Conservation (phyloP, 2,113 vertebrate genomes). For the Carettochelys insculpta region DNA sequence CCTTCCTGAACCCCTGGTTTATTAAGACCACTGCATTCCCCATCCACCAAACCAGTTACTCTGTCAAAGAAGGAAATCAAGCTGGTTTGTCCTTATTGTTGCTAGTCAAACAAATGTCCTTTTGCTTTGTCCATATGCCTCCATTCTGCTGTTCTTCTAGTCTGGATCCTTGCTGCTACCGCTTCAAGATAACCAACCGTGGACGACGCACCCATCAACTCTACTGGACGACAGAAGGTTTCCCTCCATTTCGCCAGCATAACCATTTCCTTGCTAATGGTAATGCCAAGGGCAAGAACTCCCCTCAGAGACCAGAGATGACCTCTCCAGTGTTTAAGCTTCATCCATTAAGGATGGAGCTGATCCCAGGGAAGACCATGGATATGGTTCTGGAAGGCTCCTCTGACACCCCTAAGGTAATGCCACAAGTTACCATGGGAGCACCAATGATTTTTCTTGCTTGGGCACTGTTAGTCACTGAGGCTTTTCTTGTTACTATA, state of each 20-base stretch:
- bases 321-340: conserved; percentile 77
- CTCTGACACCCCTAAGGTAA: conserved; percentile 79
- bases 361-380: conserved; percentile 77
- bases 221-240: conserved; percentile 79
- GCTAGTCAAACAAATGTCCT: neutral
- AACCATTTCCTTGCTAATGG: neutral
- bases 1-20: too few relatives aligned
- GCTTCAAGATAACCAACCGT: conserved; percentile 84
- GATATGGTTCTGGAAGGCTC: conserved; percentile 81
- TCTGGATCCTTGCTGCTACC: conserved; percentile 70
- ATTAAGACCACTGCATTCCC: too few relatives aligned
- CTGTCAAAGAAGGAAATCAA: too few relatives aligned
- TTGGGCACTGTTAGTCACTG: conserved; percentile 40
- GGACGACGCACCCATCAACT: conserved; percentile 80
- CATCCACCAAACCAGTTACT: too few relatives aligned
- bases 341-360: conserved; percentile 73
- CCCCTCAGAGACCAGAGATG: neutral
- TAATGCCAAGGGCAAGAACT: neutral
- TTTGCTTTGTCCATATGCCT: neutral
- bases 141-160: conserved; percentile 64
- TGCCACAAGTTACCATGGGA: conserved; percentile 48
- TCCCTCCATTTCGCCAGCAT: conserved; percentile 6
- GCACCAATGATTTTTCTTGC: conserved; percentile 25
- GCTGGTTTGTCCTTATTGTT: too few relatives aligned
- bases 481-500: conserved; percentile 52